Base-by-base conservation (phyloP, 2,888 invertebrate genomes). In the Silvanus unidentatus region DNA sequence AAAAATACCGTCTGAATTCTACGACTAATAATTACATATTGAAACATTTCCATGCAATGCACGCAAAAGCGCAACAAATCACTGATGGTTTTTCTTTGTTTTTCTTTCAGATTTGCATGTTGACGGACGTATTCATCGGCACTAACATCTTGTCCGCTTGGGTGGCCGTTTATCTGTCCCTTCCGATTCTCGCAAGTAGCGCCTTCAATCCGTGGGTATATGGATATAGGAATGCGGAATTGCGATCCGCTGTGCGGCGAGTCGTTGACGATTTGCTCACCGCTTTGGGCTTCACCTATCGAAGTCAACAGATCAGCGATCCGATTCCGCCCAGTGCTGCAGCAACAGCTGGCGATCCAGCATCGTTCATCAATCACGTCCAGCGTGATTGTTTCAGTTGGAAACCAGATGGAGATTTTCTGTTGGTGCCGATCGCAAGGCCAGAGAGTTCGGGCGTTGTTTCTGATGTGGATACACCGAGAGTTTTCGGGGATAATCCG, bases 171-270 rank as follows among this genome's bases (percentile, higher is more conserved):
- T 78, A 77, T 66, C 64, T 81, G 29, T 76, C 77, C 2, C 68
- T 80, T n/a, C 77, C 80, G 1, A 76, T 80, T 11, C 66, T 80
- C 36, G 73, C 75, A 2, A 78, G 77, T 63, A 78, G 78, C 59
- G 77, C 79, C 5, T 69, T 77, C 45, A 81, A 82, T 60, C 81
- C 82, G 0, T 81, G 81, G 80, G 74, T 81, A 29, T 82, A 82
- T 63, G 81, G 80, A 2, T 82, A 78, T 60, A 74, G 79, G 50
- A 81, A 80, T 55, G 73, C 78, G 0, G 81, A 81, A 60, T 75
- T 82, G 55, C 72, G 80, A 10, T 65, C 75, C 0, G 80, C 80
- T 1, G 79, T 79, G 1, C 69, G 75, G 6, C 73, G 77, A 37
- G 75, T 79, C 12, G 70, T 78, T 2, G 77, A 78, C 51, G 75